These are phyloP conservation scores for Dendrolimus punctatus DNA, from an alignment of 1,140 invertebrate species.

Conservation along the genomic window DNA sequence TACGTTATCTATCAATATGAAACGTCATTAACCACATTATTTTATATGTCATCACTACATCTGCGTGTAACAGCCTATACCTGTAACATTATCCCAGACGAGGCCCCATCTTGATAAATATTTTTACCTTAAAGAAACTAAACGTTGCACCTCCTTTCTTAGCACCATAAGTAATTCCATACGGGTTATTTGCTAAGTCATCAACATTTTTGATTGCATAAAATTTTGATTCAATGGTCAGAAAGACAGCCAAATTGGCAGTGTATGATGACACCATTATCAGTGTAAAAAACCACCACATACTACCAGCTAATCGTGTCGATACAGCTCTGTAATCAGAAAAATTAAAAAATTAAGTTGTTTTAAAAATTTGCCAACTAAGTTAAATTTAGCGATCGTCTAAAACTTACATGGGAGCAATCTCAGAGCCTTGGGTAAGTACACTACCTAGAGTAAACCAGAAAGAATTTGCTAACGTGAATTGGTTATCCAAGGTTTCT, in stretches of 20 bases:
- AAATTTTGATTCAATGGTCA: conserved; percentile 91
- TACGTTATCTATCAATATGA: no score
- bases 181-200: conserved; percentile 81
- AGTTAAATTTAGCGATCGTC: neutral
- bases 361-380: neutral
- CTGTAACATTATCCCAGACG: no score
- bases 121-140: conserved; percentile 86
- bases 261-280: conserved; percentile 98
- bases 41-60: no score
- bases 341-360: conserved; percentile 4
- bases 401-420: conserved; percentile 80
- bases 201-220: conserved; percentile 89
- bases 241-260: conserved; percentile 96
- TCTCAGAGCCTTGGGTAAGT: conserved; percentile 90
- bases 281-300: conserved; percentile 97
- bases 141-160: conserved; percentile 86
- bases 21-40: no score
- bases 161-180: conserved; percentile 89
- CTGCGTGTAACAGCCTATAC: no score
- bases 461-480: conserved; percentile 86
- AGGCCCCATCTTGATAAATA: no score
- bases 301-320: conserved; percentile 83
- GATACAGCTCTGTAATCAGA: conserved; percentile 77
- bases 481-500: conserved; percentile 86
- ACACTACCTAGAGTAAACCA: conserved; percentile 89